phyloP scores from a whole-genome alignment of 2,888 invertebrate species.

The Leistus spinibarbis region DNA sequence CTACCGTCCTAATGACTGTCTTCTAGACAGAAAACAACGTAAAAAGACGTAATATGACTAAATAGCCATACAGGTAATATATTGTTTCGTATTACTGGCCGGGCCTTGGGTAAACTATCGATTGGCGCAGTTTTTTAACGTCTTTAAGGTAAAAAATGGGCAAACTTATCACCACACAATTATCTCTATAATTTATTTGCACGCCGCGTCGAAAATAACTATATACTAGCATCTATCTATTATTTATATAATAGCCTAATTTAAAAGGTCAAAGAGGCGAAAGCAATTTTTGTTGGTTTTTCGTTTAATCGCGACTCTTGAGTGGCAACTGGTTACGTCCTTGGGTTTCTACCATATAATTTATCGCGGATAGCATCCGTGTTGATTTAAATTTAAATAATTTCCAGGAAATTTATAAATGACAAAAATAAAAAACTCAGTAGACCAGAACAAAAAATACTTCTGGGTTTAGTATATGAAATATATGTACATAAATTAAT shows the following conservation, averaged over 20 bases:
- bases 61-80: too few species aligned
- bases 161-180: constrained; percentile 6
- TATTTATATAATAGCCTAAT: constrained; percentile 33
- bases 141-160: not conserved
- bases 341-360: not conserved
- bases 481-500: too few species aligned
- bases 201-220: constrained; percentile 16
- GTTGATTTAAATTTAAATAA: not conserved
- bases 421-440: too few species aligned
- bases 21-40: too few species aligned
- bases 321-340: not conserved
- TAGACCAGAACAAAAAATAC: too few species aligned
- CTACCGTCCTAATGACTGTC: too few species aligned
- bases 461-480: too few species aligned
- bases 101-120: not conserved
- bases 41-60: too few species aligned
- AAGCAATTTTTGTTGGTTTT: constrained; percentile 10
- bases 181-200: constrained; percentile 32
- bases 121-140: not conserved
- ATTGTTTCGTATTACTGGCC: not conserved
- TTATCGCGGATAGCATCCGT: not conserved
- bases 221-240: constrained; percentile 28
- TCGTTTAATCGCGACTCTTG: not conserved
- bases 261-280: constrained; percentile 16
- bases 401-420: not conserved